Conservation (phyloP, 30 jellyfish, hydroid and myxozoan species). For the Aurelia aurita complex sp. Pacific region DNA sequence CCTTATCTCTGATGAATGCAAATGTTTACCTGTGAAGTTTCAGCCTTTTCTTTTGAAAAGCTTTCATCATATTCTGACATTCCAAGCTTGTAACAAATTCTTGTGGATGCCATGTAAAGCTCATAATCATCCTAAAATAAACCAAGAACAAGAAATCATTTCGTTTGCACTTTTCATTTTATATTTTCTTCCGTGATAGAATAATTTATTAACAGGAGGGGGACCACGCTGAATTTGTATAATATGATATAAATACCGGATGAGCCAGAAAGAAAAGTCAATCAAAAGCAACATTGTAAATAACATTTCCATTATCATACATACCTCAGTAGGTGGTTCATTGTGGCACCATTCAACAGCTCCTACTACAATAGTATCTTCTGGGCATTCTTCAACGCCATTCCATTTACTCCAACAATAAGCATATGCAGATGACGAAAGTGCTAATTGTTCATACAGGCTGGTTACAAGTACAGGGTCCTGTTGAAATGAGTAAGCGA, state of each 20-base stretch:
- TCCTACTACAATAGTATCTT: conserved; percentile 78
- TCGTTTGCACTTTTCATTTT: too few species aligned
- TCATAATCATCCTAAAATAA: conserved; percentile 56
- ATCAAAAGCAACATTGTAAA: too few species aligned
- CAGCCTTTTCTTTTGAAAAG: conserved; percentile 64
- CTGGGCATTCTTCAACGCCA: conserved; percentile 71
- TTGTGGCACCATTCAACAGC: conserved; percentile 84
- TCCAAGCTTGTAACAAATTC: conserved; percentile 78
- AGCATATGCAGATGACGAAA: conserved; percentile 84
- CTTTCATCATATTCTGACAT: conserved; percentile 64
- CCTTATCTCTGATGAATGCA: too few species aligned
- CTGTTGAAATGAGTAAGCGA: conserved; percentile 16
- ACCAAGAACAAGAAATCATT: too few species aligned
- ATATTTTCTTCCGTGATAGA: too few species aligned
- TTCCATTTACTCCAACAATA: conserved; percentile 96
- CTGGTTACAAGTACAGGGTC: conserved; percentile 45
- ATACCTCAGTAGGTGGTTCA: conserved; percentile 62
- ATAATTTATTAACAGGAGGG: too few species aligned
- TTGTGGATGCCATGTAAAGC: conserved; percentile 84
- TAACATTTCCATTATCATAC: too few species aligned
- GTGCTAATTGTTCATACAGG: conserved; percentile 79
- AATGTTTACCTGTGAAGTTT: conserved; percentile 61
- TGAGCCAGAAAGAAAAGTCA: too few species aligned
- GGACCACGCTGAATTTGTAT: too few species aligned
- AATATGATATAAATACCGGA: too few species aligned